Evolutionary conservation across 2,888 invertebrate species (phyloP), one percentile per base, ranked within the genome.

Genomic region (Margaritifera margaritifera): DNA sequence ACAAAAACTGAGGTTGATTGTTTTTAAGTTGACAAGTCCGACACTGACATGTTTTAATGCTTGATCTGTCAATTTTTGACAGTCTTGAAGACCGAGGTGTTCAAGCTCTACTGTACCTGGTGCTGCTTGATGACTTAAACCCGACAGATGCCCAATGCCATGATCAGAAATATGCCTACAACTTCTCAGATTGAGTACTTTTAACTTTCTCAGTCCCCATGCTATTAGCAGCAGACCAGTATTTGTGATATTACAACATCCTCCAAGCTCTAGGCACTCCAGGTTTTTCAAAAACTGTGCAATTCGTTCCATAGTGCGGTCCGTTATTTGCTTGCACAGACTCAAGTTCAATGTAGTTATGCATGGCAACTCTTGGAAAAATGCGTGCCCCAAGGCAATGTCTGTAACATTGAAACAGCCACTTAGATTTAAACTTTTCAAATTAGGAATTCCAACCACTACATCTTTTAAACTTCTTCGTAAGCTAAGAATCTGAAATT

Each of bases 371-470:
- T 95, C 95, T 55, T 84, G 81, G 60, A 93, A 92, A 85, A 98
- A 94, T 4, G 96, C 96, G 84, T 94, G 94, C 57, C 94, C 93
- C 72, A 98, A 91, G 62, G 95, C 95, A 60, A 93, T 92, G 89
- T 98, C 97, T 55, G 95, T 95, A 57, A 98, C 94, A 91, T 96
- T 97, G 91, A 95, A 98, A 89, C 97, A 97, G 54, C 97, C 97
- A 86, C 95, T 96, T 65, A 98, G 92, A 86, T 96, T 97, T 66
- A 98, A 92, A 62, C 95, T 94, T 85, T 95, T 95, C 79, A 97
- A 90, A 83, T 95, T 95, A 24, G 95, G 95, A 67, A 98, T 92
- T 51, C 96, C 94, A 71, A 94, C 93, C 64, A 97, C 94, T 67
- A 97, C 94, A 89, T 97, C 97, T 78, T 95, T 92, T 62, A 97